Percentiles rank a stretch among this genome's conserved stretches.
These are phyloP conservation scores for Aleiodes alternator DNA, from an alignment of 2,888 invertebrate species.

Conservation along the genomic window DNA sequence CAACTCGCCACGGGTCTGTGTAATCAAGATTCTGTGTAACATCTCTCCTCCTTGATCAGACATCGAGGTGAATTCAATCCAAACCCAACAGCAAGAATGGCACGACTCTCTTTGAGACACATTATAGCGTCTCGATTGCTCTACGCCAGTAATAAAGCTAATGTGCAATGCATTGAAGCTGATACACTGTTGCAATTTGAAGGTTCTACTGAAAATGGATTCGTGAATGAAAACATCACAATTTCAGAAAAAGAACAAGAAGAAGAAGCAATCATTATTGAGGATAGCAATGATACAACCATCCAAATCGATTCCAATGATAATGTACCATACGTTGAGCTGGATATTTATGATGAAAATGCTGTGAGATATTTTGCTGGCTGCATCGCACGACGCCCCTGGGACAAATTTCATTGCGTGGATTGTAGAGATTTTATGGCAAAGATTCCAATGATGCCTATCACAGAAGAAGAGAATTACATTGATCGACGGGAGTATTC, in stretches of 20 bases:
- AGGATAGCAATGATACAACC: too few species aligned
- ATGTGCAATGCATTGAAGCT: background rate
- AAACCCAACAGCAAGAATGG: slow-evolving; percentile 53
- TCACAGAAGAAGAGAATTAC: background rate
- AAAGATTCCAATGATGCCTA: background rate
- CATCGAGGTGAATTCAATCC: slow-evolving; percentile 54
- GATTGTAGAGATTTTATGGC: background rate
- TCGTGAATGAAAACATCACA: background rate
- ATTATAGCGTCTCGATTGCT: slow-evolving; percentile 41
- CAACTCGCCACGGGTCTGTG: slow-evolving; percentile 46
- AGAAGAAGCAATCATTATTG: too few species aligned
- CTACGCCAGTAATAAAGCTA: background rate
- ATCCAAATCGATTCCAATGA: too few species aligned
- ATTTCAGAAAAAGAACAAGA: too few species aligned
- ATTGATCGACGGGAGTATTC: background rate
- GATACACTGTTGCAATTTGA: too few species aligned
- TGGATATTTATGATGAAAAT: background rate
- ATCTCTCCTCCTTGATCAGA: slow-evolving; percentile 52
- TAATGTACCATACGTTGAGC: background rate
- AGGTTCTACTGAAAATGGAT: too few species aligned
- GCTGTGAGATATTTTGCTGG: slow-evolving; percentile 17
- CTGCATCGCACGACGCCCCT: background rate
- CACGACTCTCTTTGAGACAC: slow-evolving; percentile 48
- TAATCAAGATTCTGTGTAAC: slow-evolving; percentile 54
- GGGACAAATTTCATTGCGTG: background rate